A percentile compares a stretch with the other conserved stretches of the same genome.
These are phyloP conservation scores for Hippocampus guttulatus DNA, from an alignment of 2,113 vertebrate species.

Conservation along the genomic window DNA sequence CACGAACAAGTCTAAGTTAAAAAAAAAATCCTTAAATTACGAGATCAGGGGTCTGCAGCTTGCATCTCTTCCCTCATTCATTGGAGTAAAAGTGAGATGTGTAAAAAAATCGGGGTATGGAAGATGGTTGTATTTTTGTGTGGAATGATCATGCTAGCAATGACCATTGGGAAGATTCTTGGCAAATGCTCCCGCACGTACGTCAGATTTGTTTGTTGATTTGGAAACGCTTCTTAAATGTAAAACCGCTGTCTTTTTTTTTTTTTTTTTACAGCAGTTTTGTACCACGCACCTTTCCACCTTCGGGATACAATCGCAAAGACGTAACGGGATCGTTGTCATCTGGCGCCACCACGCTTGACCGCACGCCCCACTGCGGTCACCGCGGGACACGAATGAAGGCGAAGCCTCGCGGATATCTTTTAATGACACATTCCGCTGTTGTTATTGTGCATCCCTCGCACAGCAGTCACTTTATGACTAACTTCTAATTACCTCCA, in stretches of 20 bases:
- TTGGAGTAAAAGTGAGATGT: no score
- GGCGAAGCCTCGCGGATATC: not conserved
- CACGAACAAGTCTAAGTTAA: no score
- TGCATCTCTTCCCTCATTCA: no score
- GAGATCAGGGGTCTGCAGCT: no score
- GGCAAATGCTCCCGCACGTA: not conserved
- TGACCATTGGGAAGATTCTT: slow-evolving; percentile 6
- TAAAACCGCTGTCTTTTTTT: not conserved
- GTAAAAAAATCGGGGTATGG: slow-evolving; percentile 1
- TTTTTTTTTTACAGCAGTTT: slow-evolving; percentile 1
- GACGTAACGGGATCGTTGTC: not conserved
- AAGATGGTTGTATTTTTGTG: slow-evolving; percentile 39
- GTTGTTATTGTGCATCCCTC: not conserved
- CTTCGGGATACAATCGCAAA: not conserved
- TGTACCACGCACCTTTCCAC: not conserved
- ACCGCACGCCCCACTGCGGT: not conserved
- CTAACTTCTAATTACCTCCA: not conserved
- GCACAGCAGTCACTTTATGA: not conserved
- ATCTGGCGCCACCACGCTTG: not conserved
- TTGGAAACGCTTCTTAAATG: not conserved
- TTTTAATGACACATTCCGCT: not conserved
- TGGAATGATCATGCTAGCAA: slow-evolving; percentile 24
- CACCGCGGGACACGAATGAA: not conserved
- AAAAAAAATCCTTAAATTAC: no score
- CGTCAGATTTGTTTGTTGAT: slow-evolving; percentile 7